These are phyloP conservation scores for Chionoecetes opilio DNA, from an alignment of 1,140 invertebrate species.

Conservation along the genomic window DNA sequence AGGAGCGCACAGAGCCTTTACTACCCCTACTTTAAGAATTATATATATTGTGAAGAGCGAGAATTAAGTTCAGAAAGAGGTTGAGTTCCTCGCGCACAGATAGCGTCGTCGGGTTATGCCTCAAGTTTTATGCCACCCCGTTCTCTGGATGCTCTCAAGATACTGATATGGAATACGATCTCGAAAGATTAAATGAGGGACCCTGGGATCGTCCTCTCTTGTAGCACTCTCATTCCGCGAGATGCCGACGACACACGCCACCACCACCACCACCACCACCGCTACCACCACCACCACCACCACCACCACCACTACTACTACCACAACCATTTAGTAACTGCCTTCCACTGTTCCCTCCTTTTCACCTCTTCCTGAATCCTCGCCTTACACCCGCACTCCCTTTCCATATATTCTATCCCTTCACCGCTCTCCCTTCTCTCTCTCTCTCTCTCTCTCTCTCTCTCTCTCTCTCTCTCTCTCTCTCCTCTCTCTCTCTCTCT, in stretches of 20 bases:
- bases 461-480: too few species aligned
- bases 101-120: constrained; percentile 1
- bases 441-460: too few species aligned
- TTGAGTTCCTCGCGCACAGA: neutral
- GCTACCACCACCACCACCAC: neutral
- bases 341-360: constrained; percentile 21
- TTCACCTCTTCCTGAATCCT: neutral
- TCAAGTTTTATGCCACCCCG: neutral
- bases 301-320: neutral
- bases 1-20: neutral
- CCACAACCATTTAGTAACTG: neutral
- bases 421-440: neutral
- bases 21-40: neutral
- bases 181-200: neutral
- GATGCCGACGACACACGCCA: neutral
- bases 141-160: neutral
- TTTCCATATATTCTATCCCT: neutral
- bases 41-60: constrained; percentile 7
- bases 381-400: neutral
- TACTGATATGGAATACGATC: constrained; percentile 19
- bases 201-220: neutral
- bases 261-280: neutral
- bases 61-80: neutral
- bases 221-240: neutral
- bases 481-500: neutral